Evolutionary conservation across 64 coral and sea anemone genomes (phyloP).

Genomic region (Dendronephthya gigantea): DNA sequence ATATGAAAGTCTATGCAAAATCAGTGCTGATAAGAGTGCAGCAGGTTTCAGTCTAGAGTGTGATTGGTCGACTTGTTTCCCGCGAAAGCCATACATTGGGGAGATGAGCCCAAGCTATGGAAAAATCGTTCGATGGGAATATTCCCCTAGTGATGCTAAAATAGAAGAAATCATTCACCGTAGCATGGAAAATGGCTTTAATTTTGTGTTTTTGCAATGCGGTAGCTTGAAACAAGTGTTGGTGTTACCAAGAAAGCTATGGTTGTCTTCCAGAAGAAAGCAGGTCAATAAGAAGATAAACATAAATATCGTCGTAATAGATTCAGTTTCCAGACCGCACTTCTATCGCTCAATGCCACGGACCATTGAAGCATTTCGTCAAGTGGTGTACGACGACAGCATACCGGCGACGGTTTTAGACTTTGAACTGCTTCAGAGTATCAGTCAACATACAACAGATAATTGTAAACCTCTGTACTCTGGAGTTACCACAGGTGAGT

Average conservation of each 20-base stretch:
- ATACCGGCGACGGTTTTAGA: constrained; percentile 39
- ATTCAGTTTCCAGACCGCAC: constrained; percentile 37
- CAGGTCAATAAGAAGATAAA: constrained; percentile 26
- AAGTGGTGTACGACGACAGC: constrained; percentile 2
- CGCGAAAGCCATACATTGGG: no score
- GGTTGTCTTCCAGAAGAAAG: not conserved
- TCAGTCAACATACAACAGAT: constrained; percentile 45
- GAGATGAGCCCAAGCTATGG: no score
- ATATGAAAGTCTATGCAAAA: no score
- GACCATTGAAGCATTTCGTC: not conserved
- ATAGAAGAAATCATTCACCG: not conserved
- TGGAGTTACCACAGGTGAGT: constrained; percentile 32
- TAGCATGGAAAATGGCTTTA: not conserved
- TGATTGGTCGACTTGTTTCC: no score
- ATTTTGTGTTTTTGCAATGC: constrained; percentile 33
- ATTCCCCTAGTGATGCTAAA: no score
- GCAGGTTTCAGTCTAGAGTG: no score
- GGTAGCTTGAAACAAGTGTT: constrained; percentile 13
- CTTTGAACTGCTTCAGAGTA: constrained; percentile 38
- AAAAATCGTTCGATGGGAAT: no score
- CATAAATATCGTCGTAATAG: constrained; percentile 34
- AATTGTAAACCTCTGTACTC: constrained; percentile 41
- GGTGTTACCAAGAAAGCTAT: not conserved
- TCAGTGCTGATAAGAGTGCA: no score
- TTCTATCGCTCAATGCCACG: constrained; percentile 34